A percentile compares a stretch with the other conserved stretches of the same genome.
Conservation (phyloP, 2,797 vertebrate species). For the Lacerta viridis region DNA sequence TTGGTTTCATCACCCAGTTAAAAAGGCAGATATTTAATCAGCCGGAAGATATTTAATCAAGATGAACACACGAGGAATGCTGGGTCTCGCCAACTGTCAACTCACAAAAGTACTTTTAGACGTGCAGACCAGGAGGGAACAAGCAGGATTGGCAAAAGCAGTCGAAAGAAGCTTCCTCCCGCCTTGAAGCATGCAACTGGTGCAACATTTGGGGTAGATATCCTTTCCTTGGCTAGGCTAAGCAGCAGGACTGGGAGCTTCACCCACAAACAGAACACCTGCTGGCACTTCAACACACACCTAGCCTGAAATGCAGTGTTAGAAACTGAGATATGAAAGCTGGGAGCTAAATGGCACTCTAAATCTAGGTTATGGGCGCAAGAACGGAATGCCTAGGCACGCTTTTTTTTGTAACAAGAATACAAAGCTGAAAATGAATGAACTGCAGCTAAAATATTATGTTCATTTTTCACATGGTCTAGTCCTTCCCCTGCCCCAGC, state of each 20-base stretch:
- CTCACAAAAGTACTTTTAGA: neutral
- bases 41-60: neutral
- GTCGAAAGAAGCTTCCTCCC: neutral
- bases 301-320: neutral
- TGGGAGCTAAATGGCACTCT: no score
- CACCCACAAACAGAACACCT: neutral
- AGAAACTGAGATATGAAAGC: no score
- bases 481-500: no score
- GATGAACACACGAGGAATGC: neutral
- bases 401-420: no score
- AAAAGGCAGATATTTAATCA: constrained; percentile 12
- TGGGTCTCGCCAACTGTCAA: neutral
- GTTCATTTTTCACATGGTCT: no score
- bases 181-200: neutral
- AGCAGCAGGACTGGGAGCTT: neutral
- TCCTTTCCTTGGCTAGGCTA: no score
- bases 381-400: no score
- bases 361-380: no score
- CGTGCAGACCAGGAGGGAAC: neutral
- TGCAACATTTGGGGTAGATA: neutral
- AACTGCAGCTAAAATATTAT: no score
- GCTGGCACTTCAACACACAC: neutral
- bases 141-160: neutral
- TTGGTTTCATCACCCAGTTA: neutral
- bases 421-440: no score